Evolutionary conservation across 2,797 vertebrate species (phyloP).

Genomic region (Phoxinus dragarum): DNA sequence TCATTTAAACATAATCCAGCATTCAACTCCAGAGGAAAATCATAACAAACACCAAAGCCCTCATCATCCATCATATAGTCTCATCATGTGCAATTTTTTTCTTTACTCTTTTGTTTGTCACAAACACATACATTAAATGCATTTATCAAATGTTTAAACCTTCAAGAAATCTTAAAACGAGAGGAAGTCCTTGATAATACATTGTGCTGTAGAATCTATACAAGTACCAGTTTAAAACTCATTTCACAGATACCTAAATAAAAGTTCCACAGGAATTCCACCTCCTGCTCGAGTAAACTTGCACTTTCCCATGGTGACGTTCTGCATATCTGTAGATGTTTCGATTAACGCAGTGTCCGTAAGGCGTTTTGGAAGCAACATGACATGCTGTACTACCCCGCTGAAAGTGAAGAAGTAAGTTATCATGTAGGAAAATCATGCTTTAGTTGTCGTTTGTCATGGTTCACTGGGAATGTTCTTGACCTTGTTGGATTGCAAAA

Average conservation of each 20-base stretch:
- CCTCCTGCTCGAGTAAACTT: conserved; percentile 34
- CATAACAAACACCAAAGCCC: conserved; percentile 23
- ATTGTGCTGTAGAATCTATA: conserved; percentile 51
- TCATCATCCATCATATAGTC: conserved; percentile 28
- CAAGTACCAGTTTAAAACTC: conserved; percentile 24
- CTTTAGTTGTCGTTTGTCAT: background rate
- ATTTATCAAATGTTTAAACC: conserved; percentile 32
- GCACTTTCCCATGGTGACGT: conserved; percentile 18
- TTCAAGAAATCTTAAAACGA: conserved; percentile 24
- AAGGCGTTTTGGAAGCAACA: conserved; percentile 23
- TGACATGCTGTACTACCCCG: conserved; percentile 28
- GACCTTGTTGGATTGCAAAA: conserved; percentile 27
- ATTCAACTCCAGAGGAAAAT: conserved; percentile 8
- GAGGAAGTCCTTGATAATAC: conserved; percentile 18
- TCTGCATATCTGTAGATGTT: conserved; percentile 15
- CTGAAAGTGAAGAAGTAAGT: background rate
- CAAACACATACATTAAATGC: conserved; percentile 50
- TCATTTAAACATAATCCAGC: conserved; percentile 19
- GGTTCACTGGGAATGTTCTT: conserved; percentile 27
- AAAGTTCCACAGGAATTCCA: conserved; percentile 13
- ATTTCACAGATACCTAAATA: conserved; percentile 46
- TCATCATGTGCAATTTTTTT: conserved; percentile 43
- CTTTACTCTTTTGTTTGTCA: background rate
- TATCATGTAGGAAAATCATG: conserved; percentile 38
- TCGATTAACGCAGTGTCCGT: background rate